Conservation (phyloP, 1,140 invertebrate genomes). For the Drosophila bifasciata region DNA sequence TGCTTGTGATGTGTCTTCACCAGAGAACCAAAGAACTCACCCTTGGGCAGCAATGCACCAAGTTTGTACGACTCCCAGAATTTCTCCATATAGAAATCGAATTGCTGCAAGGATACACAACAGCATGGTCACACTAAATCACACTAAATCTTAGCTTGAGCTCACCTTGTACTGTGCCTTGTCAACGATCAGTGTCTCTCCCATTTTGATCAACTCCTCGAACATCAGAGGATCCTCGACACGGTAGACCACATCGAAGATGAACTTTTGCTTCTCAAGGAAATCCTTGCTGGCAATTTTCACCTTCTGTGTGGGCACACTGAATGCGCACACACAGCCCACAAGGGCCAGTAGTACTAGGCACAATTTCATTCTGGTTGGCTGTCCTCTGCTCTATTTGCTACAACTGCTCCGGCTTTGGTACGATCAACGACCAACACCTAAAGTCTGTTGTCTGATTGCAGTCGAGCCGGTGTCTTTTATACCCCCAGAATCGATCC, state of each 20-base stretch:
- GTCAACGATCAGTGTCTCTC: conserved; percentile 40
- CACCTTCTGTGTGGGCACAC: conserved; percentile 47
- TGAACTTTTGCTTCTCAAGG: conserved; percentile 86
- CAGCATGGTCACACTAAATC: not conserved
- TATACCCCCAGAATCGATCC: conserved; percentile 28
- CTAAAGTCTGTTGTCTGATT: conserved; percentile 66
- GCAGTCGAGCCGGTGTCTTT: conserved; percentile 16
- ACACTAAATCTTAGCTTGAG: too few species aligned
- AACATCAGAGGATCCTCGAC: conserved; percentile 83
- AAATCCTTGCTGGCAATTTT: conserved; percentile 59
- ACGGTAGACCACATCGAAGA: conserved; percentile 87
- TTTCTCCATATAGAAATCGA: conserved; percentile 85
- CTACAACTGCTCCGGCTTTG: conserved; percentile 61
- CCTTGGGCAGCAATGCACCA: conserved; percentile 85
- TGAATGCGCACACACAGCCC: conserved; percentile 61
- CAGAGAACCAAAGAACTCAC: conserved; percentile 87
- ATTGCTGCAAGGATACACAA: conserved; percentile 81
- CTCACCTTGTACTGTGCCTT: conserved; percentile 70
- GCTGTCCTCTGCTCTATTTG: conserved; percentile 4
- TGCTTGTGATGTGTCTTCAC: conserved; percentile 87
- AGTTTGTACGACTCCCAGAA: conserved; percentile 86
- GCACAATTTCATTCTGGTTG: conserved; percentile 58
- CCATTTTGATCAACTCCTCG: conserved; percentile 67
- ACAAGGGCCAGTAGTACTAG: conserved; percentile 64
- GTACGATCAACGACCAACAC: conserved; percentile 53